phyloP scores from a whole-genome alignment of 2,797 vertebrate species.

The Acipenser oxyrinchus region DNA sequence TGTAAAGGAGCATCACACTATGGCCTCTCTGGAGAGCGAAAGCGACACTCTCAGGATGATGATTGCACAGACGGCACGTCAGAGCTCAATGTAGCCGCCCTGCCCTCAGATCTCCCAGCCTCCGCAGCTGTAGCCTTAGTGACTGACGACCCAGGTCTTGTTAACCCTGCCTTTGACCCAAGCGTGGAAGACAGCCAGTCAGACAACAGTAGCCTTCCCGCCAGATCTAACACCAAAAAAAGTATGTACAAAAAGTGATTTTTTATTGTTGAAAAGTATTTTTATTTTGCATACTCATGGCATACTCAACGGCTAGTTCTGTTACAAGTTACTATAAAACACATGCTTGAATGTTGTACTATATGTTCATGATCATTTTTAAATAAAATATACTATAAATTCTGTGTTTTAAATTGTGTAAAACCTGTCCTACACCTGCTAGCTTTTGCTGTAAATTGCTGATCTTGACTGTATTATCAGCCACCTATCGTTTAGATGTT shows the following conservation, averaged over 20 bases:
- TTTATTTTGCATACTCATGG: too few relatives aligned
- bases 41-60: constrained; percentile 82
- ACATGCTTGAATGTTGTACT: too few relatives aligned
- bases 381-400: too few relatives aligned
- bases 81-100: constrained; percentile 68
- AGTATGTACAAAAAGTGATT: constrained; percentile 63
- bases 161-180: constrained; percentile 87
- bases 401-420: too few relatives aligned
- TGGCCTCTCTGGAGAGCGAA: constrained; percentile 85
- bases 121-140: constrained; percentile 78
- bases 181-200: constrained; percentile 77
- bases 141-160: constrained; percentile 78
- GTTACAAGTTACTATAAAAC: too few relatives aligned
- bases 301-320: too few relatives aligned
- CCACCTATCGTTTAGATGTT: too few relatives aligned
- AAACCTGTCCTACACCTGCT: too few relatives aligned
- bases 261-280: too few relatives aligned
- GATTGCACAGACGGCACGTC: constrained; percentile 75
- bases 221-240: constrained; percentile 69
- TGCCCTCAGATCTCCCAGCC: constrained; percentile 67
- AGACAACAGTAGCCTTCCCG: constrained; percentile 58
- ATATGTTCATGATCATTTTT: too few relatives aligned
- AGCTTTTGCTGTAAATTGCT: too few relatives aligned
- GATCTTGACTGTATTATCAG: too few relatives aligned
- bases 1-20: constrained; percentile 98